A percentile compares a stretch with the other conserved stretches of the same genome.
Evolutionary conservation across 2,888 invertebrate species (phyloP).

Genomic region (Barypeithes pellucidus): DNA sequence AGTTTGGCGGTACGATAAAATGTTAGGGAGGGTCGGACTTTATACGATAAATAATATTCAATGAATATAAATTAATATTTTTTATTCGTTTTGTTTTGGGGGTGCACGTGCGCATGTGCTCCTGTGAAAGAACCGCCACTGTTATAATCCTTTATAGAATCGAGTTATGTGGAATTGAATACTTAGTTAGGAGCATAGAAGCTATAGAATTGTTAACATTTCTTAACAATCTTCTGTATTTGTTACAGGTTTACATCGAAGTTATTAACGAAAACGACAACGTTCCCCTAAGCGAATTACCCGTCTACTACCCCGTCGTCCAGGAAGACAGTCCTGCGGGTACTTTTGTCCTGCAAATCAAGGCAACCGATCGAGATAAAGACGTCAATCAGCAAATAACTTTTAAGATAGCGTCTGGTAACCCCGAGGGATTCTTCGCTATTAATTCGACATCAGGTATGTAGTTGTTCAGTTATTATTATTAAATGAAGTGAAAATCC

Average conservation of each 20-base stretch:
- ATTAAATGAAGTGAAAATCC: no score
- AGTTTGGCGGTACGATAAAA: no score
- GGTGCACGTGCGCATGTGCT: no score
- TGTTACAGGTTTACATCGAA: constrained; percentile 82
- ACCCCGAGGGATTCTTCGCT: constrained; percentile 92
- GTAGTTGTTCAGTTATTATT: constrained; percentile 51
- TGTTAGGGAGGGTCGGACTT: no score
- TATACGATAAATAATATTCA: no score
- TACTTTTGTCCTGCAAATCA: constrained; percentile 82
- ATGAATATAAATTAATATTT: no score
- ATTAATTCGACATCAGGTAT: constrained; percentile 89
- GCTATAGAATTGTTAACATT: no score
- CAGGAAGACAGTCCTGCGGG: constrained; percentile 86
- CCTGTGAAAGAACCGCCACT: no score
- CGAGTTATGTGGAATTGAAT: no score
- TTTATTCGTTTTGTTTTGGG: no score
- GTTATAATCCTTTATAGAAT: no score
- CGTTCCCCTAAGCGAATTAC: constrained; percentile 89
- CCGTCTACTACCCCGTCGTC: constrained; percentile 88
- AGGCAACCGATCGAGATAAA: constrained; percentile 86
- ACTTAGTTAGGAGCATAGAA: no score
- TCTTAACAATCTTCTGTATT: constrained; percentile 24
- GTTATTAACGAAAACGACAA: constrained; percentile 97
- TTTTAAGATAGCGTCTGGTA: constrained; percentile 91
- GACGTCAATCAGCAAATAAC: constrained; percentile 79